Evolutionary conservation across 2,113 vertebrate genomes (phyloP).

Genomic region (Hemiprocne comata): DNA sequence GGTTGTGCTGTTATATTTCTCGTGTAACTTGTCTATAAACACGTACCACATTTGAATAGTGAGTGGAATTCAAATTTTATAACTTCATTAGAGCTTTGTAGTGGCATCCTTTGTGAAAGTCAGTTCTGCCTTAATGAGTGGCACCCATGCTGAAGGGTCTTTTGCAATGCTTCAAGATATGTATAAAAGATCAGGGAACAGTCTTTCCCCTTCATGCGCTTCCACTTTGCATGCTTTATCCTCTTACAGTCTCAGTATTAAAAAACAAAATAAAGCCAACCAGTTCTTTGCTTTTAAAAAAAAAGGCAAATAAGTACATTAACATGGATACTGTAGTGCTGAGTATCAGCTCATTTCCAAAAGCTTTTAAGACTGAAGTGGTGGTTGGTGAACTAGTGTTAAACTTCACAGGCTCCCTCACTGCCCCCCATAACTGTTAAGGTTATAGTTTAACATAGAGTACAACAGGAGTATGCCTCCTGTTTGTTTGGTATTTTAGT

Average conservation of each 20-base stretch:
- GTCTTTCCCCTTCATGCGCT: background rate
- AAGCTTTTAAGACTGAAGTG: background rate
- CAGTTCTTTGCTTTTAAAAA: background rate
- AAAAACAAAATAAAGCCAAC: background rate
- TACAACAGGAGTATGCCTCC: background rate
- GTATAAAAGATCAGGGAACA: background rate
- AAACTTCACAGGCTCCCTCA: background rate
- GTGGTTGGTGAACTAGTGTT: background rate
- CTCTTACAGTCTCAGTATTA: background rate
- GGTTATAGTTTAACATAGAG: background rate
- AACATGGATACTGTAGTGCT: background rate
- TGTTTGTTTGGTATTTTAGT: constrained; percentile 35
- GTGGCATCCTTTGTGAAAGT: background rate
- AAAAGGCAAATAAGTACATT: background rate
- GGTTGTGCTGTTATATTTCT: constrained; percentile 33
- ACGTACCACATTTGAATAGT: constrained; percentile 19
- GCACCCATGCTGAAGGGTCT: background rate
- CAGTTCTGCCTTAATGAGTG: background rate
- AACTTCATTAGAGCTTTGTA: constrained; percentile 9
- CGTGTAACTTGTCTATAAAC: constrained; percentile 39
- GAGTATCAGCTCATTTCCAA: background rate
- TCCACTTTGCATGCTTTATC: background rate
- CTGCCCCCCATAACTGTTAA: background rate
- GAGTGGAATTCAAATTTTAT: constrained; percentile 43
- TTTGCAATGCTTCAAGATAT: background rate